Evolutionary conservation across 2,888 invertebrate genomes (phyloP).

Genomic region (Drymonia ruficornis): DNA sequence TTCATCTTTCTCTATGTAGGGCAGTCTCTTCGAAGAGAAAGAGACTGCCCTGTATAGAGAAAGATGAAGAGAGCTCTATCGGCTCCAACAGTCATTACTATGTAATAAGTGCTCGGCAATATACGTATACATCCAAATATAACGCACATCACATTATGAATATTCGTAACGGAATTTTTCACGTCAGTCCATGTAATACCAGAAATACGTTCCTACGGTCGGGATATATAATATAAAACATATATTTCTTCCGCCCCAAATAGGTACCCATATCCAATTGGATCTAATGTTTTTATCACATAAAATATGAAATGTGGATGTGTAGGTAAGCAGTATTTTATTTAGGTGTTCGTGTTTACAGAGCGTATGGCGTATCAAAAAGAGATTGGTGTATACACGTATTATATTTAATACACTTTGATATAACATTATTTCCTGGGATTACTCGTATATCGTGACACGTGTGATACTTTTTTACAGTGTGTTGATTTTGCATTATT

Average conservation of each 20-base stretch:
- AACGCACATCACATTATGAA: too few relatives aligned
- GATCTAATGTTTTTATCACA: conserved; percentile 44
- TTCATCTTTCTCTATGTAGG: too few relatives aligned
- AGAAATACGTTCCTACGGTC: conserved; percentile 27
- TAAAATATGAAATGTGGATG: conserved; percentile 40
- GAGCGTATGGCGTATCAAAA: conserved; percentile 31
- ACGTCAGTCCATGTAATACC: conserved; percentile 23
- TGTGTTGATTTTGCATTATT: too few relatives aligned
- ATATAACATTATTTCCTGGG: background rate
- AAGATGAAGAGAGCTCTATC: too few relatives aligned
- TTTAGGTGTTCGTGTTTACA: conserved; percentile 32
- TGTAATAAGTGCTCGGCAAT: too few relatives aligned
- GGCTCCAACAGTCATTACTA: too few relatives aligned
- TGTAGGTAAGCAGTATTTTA: conserved; percentile 38
- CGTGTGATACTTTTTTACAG: too few relatives aligned
- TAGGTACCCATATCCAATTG: conserved; percentile 38
- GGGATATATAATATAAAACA: conserved; percentile 27
- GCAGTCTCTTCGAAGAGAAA: too few relatives aligned
- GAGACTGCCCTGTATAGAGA: too few relatives aligned
- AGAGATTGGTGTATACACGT: conserved; percentile 32
- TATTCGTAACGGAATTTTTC: too few relatives aligned
- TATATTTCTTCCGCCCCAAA: conserved; percentile 32
- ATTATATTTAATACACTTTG: background rate
- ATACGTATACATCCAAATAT: too few relatives aligned
- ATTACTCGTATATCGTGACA: background rate